Evolutionary conservation across 2,888 invertebrate genomes (phyloP), one percentile per base, ranked within the genome.

Genomic region (Hanleya hanleyi): DNA sequence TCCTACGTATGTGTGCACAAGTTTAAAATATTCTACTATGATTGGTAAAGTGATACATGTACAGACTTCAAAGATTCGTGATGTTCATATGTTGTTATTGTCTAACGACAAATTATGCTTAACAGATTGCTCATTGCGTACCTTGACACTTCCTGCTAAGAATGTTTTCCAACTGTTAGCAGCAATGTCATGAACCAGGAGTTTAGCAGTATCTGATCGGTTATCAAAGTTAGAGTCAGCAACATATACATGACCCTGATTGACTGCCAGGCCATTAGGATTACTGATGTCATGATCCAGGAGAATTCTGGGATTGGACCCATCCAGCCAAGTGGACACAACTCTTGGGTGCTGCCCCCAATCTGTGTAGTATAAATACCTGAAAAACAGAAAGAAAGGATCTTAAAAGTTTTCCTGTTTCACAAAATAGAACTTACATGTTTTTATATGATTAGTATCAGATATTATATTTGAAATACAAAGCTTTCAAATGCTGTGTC

Each of bases 361-460:
- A 76, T 86, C 85, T 36, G 83, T 83, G 73, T 81, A 82, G 76
- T 85, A 87, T 50, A 88, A 76, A 51, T 82, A 79, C 22, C 88
- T 88, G 79, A 50, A 68, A 36, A 15, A 67, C 0, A 51, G 22
- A 51, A 22, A 15, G 7, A 67, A 67, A 15, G 33, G n/a, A n/a
- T n/a, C n/a, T n/a, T n/a, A n/a, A n/a, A n/a, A n/a, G n/a, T n/a
- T n/a, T n/a, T n/a, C n/a, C n/a, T n/a, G n/a, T n/a, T n/a, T n/a
- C n/a, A n/a, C n/a, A n/a, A n/a, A n/a, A n/a, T n/a, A n/a, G n/a
- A n/a, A n/a, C n/a, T n/a, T n/a, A n/a, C n/a, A n/a, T n/a, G n/a
- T n/a, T n/a, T n/a, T n/a, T n/a, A n/a, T n/a, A n/a, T n/a, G n/a
- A n/a, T n/a, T n/a, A n/a, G n/a, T n/a, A n/a, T n/a, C n/a, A n/a